phyloP scores from a whole-genome alignment of 2,113 vertebrate genomes.

The Platysternon megacephalum region DNA sequence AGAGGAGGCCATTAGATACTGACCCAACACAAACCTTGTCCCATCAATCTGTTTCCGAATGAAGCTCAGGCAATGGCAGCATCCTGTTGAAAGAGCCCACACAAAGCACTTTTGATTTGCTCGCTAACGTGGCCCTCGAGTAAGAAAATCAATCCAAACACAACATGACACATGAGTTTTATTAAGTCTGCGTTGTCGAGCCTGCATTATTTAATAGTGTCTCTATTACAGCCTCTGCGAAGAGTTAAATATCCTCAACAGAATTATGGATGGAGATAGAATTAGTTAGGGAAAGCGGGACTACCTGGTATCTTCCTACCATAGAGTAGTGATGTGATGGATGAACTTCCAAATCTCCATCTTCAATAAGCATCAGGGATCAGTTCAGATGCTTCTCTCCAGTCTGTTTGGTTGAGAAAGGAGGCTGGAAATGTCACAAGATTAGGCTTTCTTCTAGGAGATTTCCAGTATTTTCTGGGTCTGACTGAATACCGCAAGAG shows the following conservation, averaged over 20 bases:
- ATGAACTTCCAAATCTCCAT: conserved; percentile 28
- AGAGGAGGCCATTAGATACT: conserved; percentile 69
- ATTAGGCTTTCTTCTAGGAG: neutral
- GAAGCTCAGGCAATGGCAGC: conserved; percentile 44
- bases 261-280: conserved; percentile 7
- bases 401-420: conserved; percentile 1
- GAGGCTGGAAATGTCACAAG: neutral
- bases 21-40: conserved; percentile 67
- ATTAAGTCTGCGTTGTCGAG: conserved; percentile 76
- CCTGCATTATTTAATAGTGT: conserved; percentile 78
- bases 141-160: conserved; percentile 79
- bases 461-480: neutral
- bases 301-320: neutral
- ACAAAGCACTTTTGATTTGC: conserved; percentile 75
- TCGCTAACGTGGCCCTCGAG: conserved; percentile 64
- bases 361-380: neutral
- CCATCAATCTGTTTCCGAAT: conserved; percentile 75
- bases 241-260: conserved; percentile 72
- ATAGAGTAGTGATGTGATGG: neutral
- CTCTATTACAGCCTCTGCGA: conserved; percentile 65
- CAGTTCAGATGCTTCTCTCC: conserved; percentile 11
- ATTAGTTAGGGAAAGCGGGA: neutral
- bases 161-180: conserved; percentile 75
- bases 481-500: neutral
- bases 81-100: conserved; percentile 47